These are phyloP conservation scores for Isotomurus palustris DNA, from an alignment of 2,888 invertebrate genomes.

Conservation along the genomic window DNA sequence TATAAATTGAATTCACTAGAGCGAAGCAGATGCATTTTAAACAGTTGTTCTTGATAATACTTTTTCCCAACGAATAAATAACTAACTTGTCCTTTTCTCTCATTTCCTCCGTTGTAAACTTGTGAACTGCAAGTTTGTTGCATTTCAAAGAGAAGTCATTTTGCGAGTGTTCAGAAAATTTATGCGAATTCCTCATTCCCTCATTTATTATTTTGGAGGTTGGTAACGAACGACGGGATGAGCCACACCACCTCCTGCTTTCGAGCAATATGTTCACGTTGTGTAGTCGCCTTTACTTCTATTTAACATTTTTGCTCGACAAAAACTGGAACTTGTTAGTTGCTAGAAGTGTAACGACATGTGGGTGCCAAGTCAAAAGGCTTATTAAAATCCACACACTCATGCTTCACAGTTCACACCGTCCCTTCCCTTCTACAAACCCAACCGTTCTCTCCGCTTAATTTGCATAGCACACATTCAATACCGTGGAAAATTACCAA, in stretches of 20 bases:
- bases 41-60: no score
- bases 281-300: background rate
- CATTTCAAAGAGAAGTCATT: conserved; percentile 19
- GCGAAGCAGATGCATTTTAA: no score
- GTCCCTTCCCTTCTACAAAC: background rate
- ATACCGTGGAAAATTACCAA: conserved; percentile 43
- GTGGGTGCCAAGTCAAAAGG: conserved; percentile 1
- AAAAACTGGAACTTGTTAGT: background rate
- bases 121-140: no score
- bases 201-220: conserved; percentile 32
- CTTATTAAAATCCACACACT: background rate
- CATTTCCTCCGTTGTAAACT: no score
- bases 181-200: conserved; percentile 42
- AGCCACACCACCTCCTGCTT: no score
- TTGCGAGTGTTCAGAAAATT: conserved; percentile 31
- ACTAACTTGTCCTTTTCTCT: no score
- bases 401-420: no score
- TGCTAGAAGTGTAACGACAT: conserved; percentile 1
- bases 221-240: background rate
- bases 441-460: background rate
- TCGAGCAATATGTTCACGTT: no score
- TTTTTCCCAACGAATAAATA: no score
- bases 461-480: conserved; percentile 38
- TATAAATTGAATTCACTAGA: no score
- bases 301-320: background rate